Conservation (phyloP, 2,113 vertebrate species). For the Micronycteris hirsuta region DNA sequence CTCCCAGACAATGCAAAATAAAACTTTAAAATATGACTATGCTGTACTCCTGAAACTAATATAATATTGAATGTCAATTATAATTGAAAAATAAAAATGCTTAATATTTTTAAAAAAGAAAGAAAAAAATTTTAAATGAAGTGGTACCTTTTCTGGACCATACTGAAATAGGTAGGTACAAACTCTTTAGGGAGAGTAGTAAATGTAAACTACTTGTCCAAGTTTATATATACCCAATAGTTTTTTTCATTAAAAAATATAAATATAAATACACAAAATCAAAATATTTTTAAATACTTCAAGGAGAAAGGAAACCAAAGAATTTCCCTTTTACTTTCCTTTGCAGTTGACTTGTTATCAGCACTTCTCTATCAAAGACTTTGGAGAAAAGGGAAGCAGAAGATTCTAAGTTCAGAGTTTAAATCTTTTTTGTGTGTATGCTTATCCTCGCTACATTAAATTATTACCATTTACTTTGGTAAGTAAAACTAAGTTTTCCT, state of each 20-base stretch:
- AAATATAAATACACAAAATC: neutral
- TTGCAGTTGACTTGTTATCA: neutral
- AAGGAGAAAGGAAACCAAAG: neutral
- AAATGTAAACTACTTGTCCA: neutral
- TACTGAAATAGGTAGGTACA: neutral
- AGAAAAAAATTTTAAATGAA: neutral
- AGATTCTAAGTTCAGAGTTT: neutral
- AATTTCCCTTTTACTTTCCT: neutral
- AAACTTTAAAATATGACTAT: neutral
- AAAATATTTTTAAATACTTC: neutral
- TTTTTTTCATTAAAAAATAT: neutral
- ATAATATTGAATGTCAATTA: neutral
- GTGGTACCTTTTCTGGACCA: neutral
- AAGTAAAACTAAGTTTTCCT: constrained; percentile 15
- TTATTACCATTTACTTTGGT: neutral
- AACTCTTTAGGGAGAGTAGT: neutral
- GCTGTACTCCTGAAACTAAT: neutral
- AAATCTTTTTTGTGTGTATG: neutral
- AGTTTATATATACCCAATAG: neutral
- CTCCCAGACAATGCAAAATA: constrained; percentile 18
- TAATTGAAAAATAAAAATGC: neutral
- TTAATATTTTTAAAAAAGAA: neutral
- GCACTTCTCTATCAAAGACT: neutral
- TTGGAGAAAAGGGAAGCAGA: neutral
- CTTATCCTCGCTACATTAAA: neutral